Base-by-base conservation (phyloP, 2,113 vertebrate species). In the Mus pahari region DNA sequence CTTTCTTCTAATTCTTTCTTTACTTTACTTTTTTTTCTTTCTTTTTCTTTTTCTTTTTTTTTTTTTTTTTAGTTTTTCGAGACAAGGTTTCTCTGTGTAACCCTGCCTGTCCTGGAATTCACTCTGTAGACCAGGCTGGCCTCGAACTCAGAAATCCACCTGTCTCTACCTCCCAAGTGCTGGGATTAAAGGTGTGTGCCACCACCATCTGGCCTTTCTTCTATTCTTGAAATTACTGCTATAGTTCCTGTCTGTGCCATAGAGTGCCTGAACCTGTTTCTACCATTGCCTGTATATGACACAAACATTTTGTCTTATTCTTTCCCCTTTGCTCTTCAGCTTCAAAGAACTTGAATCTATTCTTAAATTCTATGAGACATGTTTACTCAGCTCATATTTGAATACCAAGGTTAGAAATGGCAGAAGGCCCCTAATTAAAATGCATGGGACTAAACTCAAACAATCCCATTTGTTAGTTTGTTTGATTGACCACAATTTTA, bases 251-350 rank as follows among this genome's bases (percentile, higher is more conserved):
- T 5, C 28, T 39, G 22, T 70, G 9, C 5, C 33, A 36, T 33
- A 36, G 0, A 16, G 2, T 3, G 8, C 1, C 1, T 58, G 17
- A 45, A 13, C 6, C 19, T 58, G 17, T 71, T 33, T 33, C 7
- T 31, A 36, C 20, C 8, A 9, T 60, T 19, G 64, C 20, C 48
- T 55, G 22, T 28, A 5, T 66, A 7, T 89, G 11, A 2, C 28
- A 4, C 60, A 78, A 53, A 12, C 5, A 4, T n/a, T 53, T 22
- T 5, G 3, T 11, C 1, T 2, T 82, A 3, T 12, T 39, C 3
- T 1, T 81, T 60, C 2, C 22, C 22, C 1, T 16, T 14, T 39
- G 13, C 36, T 2, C 11, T 39, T 60, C 53, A 82, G 42, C 26
- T 45, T 77, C 36, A 24, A 60, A 39, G 79, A 17, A 3, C 6